phyloP scores from a whole-genome alignment of 2,888 invertebrate species.

The Panzeria rudis region DNA sequence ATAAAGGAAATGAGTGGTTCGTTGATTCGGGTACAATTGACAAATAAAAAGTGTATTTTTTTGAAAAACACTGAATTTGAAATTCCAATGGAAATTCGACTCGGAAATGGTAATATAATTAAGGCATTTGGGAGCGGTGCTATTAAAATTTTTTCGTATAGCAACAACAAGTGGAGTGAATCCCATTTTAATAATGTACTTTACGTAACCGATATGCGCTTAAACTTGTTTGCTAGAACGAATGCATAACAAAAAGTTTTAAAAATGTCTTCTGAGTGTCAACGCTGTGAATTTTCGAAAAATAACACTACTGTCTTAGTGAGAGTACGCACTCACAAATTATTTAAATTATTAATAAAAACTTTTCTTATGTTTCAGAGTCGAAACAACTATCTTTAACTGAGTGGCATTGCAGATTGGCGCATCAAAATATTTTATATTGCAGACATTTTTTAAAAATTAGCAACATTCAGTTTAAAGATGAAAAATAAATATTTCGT shows the following conservation, averaged over 20 bases:
- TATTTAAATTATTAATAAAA: conserved; percentile 51
- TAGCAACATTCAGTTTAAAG: too few relatives aligned
- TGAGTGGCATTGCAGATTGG: too few relatives aligned
- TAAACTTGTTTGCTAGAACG: conserved; percentile 52
- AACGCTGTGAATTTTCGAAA: conserved; percentile 49
- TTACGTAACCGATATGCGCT: conserved; percentile 46
- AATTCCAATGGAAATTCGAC: too few relatives aligned
- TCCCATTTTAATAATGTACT: too few relatives aligned
- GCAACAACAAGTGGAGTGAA: conserved; percentile 11
- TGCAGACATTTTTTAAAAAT: too few relatives aligned
- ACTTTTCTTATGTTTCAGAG: background rate
- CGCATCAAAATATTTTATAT: too few relatives aligned
- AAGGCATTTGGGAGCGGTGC: conserved; percentile 27
- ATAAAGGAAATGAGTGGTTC: conserved; percentile 40
- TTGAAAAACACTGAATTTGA: too few relatives aligned
- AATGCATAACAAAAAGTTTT: conserved; percentile 52
- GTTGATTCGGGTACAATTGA: conserved; percentile 49
- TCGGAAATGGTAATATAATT: conserved; percentile 38
- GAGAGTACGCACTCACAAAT: conserved; percentile 44
- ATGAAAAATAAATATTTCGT: too few relatives aligned
- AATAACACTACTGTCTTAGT: conserved; percentile 44
- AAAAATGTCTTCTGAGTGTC: too few relatives aligned
- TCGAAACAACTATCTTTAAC: too few relatives aligned
- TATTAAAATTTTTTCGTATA: conserved; percentile 46
- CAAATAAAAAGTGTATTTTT: too few relatives aligned